Evolutionary conservation across 2,797 vertebrate species (phyloP).

Genomic region (Craterocephalus amniculus): DNA sequence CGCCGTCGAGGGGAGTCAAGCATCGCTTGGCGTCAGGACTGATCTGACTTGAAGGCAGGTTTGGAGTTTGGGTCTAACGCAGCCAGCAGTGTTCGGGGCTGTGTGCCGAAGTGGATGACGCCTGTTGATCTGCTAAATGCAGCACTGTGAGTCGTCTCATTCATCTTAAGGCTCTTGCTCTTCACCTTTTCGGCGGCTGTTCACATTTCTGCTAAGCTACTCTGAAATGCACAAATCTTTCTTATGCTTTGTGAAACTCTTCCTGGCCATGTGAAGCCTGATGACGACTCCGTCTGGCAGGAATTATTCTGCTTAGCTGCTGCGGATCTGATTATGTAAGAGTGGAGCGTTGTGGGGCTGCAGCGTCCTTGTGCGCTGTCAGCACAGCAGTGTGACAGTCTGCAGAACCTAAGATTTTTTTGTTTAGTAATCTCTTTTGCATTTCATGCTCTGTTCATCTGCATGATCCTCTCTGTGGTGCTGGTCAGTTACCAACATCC

Average conservation of each 20-base stretch:
- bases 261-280: conserved; percentile 1
- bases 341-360: conserved; percentile 50
- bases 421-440: conserved; percentile 31
- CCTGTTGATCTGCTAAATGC: conserved; percentile 68
- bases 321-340: conserved; percentile 69
- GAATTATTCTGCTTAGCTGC: conserved; percentile 54
- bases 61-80: conserved; percentile 32
- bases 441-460: conserved; percentile 40
- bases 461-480: conserved; percentile 10
- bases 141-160: conserved; percentile 52
- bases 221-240: not conserved
- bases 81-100: conserved; percentile 34
- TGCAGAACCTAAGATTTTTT: conserved; percentile 37
- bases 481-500: conserved; percentile 25
- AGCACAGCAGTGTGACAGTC: conserved; percentile 42
- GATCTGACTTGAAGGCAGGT: conserved; percentile 28
- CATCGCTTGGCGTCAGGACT: conserved; percentile 17
- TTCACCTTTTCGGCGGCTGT: not conserved
- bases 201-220: not conserved
- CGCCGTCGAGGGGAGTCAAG: conserved; percentile 18
- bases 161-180: not conserved
- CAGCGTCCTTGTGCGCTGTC: conserved; percentile 63
- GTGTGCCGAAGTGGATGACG: conserved; percentile 55
- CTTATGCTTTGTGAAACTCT: not conserved
- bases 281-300: conserved; percentile 53